phyloP scores from a whole-genome alignment of 2,797 vertebrate species.

The Remorina albescens region DNA sequence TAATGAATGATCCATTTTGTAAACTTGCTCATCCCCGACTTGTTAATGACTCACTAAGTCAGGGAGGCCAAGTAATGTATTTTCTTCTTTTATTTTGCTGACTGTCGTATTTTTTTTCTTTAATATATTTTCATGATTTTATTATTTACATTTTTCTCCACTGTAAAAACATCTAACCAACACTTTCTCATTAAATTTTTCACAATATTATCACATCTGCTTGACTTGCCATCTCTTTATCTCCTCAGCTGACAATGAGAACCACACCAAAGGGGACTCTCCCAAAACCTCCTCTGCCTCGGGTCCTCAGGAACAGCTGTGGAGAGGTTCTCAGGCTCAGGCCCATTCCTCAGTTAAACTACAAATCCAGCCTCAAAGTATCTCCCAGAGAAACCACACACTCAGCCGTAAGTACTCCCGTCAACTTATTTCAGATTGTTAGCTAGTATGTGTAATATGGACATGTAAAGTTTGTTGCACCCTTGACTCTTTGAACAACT shows the following conservation, averaged over 20 bases:
- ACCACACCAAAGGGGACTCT: slow-evolving; percentile 92
- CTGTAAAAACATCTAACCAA: slow-evolving; percentile 4
- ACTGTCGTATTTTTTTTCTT: slow-evolving; percentile 3
- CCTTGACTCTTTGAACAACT: background rate
- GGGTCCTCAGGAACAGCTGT: slow-evolving; percentile 87
- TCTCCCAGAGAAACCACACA: slow-evolving; percentile 91
- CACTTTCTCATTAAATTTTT: background rate
- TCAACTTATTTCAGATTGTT: background rate
- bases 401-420: slow-evolving; percentile 87
- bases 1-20: slow-evolving; percentile 11
- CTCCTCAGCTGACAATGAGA: slow-evolving; percentile 94
- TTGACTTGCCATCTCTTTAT: slow-evolving; percentile 47
- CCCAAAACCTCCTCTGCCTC: slow-evolving; percentile 89
- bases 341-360: slow-evolving; percentile 79
- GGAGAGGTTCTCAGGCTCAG: slow-evolving; percentile 81
- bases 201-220: background rate
- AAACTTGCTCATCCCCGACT: background rate
- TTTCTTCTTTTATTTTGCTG: slow-evolving; percentile 26
- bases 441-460: background rate
- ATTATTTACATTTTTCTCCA: slow-evolving; percentile 39
- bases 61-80: slow-evolving; percentile 9
- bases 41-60: slow-evolving; percentile 6
- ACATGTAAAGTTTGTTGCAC: background rate
- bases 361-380: slow-evolving; percentile 88
- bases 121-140: slow-evolving; percentile 33